These are phyloP conservation scores for Alouatta palliata DNA, from an alignment of 2,113 vertebrate genomes.

Conservation along the genomic window DNA sequence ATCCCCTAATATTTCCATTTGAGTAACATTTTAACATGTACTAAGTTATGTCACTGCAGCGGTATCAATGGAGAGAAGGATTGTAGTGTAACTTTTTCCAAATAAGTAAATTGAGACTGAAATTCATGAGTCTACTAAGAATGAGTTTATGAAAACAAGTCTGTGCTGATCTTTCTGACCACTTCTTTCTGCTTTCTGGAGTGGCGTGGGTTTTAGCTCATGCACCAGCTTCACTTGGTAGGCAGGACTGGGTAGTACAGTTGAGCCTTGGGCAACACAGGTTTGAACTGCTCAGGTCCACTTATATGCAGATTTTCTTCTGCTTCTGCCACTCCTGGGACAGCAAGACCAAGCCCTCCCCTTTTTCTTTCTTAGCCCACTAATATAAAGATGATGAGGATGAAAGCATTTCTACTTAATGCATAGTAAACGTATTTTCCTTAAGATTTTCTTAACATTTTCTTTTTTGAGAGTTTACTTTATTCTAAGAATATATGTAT, in stretches of 20 bases:
- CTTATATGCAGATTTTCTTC: neutral
- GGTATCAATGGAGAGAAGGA: neutral
- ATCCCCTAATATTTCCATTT: neutral
- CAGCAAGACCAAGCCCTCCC: neutral
- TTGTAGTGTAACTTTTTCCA: conserved; percentile 2
- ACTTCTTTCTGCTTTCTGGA: neutral
- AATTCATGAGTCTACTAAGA: neutral
- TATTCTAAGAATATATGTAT: neutral
- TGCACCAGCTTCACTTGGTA: neutral
- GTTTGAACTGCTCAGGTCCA: neutral
- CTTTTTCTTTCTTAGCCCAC: neutral
- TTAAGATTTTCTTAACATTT: neutral
- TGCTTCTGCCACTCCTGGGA: neutral
- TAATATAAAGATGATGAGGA: neutral
- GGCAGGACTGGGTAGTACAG: neutral
- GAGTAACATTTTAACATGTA: neutral
- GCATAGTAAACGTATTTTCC: neutral
- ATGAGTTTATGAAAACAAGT: neutral
- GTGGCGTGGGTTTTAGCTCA: neutral
- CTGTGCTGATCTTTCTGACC: neutral
- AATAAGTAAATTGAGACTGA: neutral
- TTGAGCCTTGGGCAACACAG: neutral
- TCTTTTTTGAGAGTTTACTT: neutral
- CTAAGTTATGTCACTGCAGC: neutral
- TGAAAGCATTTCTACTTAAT: neutral